Percentiles rank a stretch among this genome's conserved stretches.
phyloP scores from a whole-genome alignment of 2,888 invertebrate species.

The Ariolimax columbianus region DNA sequence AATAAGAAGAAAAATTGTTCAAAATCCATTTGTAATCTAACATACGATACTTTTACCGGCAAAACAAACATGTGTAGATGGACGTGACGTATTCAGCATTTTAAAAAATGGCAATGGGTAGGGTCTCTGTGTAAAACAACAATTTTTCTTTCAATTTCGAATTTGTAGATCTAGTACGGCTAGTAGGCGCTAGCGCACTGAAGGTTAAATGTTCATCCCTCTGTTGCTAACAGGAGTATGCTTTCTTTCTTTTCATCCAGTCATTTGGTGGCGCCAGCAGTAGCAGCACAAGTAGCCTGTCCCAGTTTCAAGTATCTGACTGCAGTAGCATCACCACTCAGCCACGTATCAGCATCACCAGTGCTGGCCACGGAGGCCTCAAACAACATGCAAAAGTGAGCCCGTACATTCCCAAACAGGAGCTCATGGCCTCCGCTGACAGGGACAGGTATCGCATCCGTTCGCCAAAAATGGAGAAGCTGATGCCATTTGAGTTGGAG shows the following conservation, averaged over 20 bases:
- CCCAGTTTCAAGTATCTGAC: constrained; percentile 24
- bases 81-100: too few species aligned
- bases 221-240: not conserved
- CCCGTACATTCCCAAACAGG: constrained; percentile 66
- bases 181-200: too few species aligned
- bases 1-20: too few species aligned
- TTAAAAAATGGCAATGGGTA: too few species aligned
- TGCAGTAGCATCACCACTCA: constrained; percentile 11
- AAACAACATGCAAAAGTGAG: constrained; percentile 64
- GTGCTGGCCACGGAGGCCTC: constrained; percentile 21
- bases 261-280: constrained; percentile 43
- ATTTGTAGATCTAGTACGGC: too few species aligned
- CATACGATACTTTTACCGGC: too few species aligned
- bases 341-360: constrained; percentile 20
- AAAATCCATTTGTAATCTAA: too few species aligned
- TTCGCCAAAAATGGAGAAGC: constrained; percentile 65
- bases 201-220: too few species aligned
- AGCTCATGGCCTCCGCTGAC: constrained; percentile 36
- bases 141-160: too few species aligned
- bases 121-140: too few species aligned
- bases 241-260: not conserved
- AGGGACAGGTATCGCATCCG: constrained; percentile 45
- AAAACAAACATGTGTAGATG: too few species aligned
- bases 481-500: constrained; percentile 67
- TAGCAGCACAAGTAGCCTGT: constrained; percentile 32